A percentile compares a stretch with the other conserved stretches of the same genome.
Conservation (phyloP, 1,140 invertebrate species). For the Helicorthomorpha holstii region DNA sequence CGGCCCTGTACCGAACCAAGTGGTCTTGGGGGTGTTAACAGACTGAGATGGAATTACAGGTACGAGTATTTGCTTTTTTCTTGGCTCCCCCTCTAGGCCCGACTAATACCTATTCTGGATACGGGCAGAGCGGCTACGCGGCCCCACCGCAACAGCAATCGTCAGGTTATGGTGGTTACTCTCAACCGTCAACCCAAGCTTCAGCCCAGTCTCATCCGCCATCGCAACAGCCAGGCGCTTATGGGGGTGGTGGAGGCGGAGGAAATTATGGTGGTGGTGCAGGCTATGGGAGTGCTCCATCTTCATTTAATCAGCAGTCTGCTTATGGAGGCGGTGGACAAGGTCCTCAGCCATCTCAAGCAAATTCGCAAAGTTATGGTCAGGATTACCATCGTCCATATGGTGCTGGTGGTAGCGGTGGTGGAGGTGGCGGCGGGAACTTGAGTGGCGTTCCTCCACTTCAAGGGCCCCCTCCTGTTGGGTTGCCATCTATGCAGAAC, state of each 20-base stretch:
- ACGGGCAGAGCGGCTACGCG: conserved; percentile 5
- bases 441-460: background rate
- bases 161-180: background rate
- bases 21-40: too few species aligned
- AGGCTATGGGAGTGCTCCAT: background rate
- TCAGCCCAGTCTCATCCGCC: background rate
- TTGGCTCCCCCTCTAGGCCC: background rate
- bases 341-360: background rate
- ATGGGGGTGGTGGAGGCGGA: background rate
- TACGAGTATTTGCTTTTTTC: background rate
- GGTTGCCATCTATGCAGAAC: background rate
- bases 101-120: conserved; percentile 5
- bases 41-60: too few species aligned
- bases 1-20: too few species aligned
- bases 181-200: background rate
- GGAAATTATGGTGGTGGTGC: background rate
- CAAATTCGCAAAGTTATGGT: background rate
- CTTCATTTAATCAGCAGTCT: too few species aligned
- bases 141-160: background rate
- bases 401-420: background rate
- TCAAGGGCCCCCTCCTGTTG: background rate
- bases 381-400: background rate
- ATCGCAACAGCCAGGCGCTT: background rate
- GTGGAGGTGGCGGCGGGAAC: background rate
- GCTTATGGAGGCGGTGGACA: too few species aligned